Evolutionary conservation across 1,140 invertebrate species (phyloP).

Genomic region (Rhagoletis pomonella): DNA sequence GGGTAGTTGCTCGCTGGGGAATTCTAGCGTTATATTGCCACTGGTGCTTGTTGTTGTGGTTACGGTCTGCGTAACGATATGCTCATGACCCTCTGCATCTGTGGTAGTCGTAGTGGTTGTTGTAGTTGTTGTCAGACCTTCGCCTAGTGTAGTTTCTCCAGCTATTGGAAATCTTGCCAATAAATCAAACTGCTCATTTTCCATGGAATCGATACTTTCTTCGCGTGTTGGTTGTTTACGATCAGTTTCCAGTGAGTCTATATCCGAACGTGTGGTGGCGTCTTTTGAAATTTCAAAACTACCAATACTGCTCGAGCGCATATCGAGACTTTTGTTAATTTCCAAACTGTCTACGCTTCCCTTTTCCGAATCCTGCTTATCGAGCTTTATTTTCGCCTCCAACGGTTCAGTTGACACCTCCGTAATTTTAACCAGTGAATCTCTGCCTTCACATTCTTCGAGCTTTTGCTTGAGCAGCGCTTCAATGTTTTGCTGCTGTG

Average conservation of each 20-base stretch:
- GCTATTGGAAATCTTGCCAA: conserved; percentile 62
- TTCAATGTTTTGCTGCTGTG: conserved; percentile 74
- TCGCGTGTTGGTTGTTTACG: conserved; percentile 75
- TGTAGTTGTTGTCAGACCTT: conserved; percentile 72
- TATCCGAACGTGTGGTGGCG: conserved; percentile 68
- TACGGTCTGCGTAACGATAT: conserved; percentile 70
- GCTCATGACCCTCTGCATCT: conserved; percentile 74
- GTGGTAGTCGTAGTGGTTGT: conserved; percentile 77
- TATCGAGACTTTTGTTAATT: conserved; percentile 75
- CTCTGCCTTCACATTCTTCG: conserved; percentile 70
- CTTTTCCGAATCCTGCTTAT: conserved; percentile 70
- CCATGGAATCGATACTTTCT: conserved; percentile 76
- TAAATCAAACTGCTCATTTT: conserved; percentile 74
- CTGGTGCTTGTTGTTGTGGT: conserved; percentile 74
- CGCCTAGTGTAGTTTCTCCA: conserved; percentile 69
- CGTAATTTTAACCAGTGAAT: conserved; percentile 73
- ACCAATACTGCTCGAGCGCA: conserved; percentile 78
- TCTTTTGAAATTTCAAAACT: conserved; percentile 78
- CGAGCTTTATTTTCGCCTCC: conserved; percentile 72
- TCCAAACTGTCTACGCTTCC: conserved; percentile 79
- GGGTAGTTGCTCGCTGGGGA: conserved; percentile 16
- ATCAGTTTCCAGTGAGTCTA: conserved; percentile 72
- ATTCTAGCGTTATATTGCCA: conserved; percentile 63
- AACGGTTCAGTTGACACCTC: conserved; percentile 80
- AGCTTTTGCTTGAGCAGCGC: conserved; percentile 69